Percentiles rank a stretch among this genome's conserved stretches.
phyloP scores from a whole-genome alignment of 1,140 invertebrate genomes.

The Cardiocondyla obscurior region DNA sequence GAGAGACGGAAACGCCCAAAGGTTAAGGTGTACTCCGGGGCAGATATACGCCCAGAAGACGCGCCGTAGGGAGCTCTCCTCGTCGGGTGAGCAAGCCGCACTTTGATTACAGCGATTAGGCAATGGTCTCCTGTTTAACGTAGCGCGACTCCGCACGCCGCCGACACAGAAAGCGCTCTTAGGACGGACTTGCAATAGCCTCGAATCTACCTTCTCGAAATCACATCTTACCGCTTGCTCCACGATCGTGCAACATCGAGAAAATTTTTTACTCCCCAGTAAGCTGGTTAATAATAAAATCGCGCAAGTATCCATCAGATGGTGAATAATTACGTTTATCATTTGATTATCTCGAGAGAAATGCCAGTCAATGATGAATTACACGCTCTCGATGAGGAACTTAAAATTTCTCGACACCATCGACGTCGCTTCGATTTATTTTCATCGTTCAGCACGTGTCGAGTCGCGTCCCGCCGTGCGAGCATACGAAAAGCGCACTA shows the following conservation, averaged over 20 bases:
- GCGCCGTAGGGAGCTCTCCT: constrained; percentile 53
- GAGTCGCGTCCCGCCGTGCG: not conserved
- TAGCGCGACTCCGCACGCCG: not conserved
- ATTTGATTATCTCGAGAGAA: not conserved
- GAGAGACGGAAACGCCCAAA: constrained; percentile 80
- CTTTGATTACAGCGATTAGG: constrained; percentile 42
- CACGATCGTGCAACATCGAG: not conserved
- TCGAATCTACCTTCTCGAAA: not conserved
- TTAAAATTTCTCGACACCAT: not conserved
- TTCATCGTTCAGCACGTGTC: not conserved
- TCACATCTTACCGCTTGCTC: not conserved
- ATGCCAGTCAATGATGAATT: not conserved
- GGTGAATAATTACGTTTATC: not conserved
- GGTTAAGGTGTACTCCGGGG: constrained; percentile 70
- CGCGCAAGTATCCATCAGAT: too few species aligned
- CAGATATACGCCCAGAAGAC: constrained; percentile 74
- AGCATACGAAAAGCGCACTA: not conserved
- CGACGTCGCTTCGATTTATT: not conserved
- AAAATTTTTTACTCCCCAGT: not conserved
- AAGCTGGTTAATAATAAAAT: not conserved
- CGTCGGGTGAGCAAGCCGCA: constrained; percentile 27
- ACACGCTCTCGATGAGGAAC: not conserved
- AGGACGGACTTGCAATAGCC: not conserved
- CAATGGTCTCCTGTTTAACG: constrained; percentile 5
- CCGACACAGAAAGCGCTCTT: constrained; percentile 6